phyloP scores from a whole-genome alignment of 2,888 invertebrate genomes.

The Diogma glabrata region DNA sequence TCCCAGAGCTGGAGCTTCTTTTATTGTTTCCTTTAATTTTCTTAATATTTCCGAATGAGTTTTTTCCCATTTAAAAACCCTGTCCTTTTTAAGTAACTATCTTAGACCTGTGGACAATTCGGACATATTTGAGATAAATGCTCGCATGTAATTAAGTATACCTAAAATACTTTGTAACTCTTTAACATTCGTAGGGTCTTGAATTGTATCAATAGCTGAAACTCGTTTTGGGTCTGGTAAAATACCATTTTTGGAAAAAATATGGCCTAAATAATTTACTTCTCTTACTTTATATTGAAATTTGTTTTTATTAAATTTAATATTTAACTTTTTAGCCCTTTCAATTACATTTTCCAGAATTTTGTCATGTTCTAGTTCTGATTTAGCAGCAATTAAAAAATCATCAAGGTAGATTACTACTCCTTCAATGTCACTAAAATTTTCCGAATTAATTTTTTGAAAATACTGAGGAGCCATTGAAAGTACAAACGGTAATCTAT shows the following conservation, averaged over 20 bases:
- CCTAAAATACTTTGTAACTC: not conserved
- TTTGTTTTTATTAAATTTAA: too few relatives aligned
- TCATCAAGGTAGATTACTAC: too few relatives aligned
- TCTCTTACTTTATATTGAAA: conserved; percentile 14
- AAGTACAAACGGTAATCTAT: too few relatives aligned
- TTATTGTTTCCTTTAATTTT: not conserved
- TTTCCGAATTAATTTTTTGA: too few relatives aligned
- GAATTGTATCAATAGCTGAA: not conserved
- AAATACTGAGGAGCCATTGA: too few relatives aligned
- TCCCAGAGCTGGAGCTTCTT: not conserved
- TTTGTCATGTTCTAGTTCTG: conserved; percentile 19
- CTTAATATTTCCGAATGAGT: not conserved
- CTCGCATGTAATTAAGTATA: not conserved
- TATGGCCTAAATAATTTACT: conserved; percentile 24
- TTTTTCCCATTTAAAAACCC: not conserved
- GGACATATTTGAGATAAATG: too few relatives aligned
- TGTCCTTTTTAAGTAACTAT: not conserved
- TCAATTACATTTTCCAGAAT: conserved; percentile 21
- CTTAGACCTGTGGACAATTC: not conserved
- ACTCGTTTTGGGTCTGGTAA: not conserved
- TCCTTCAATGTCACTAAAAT: too few relatives aligned
- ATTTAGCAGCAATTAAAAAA: conserved; percentile 18
- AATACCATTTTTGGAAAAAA: not conserved
- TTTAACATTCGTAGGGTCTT: not conserved
- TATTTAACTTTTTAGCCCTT: conserved; percentile 18